phyloP scores from a whole-genome alignment of 1,140 invertebrate genomes.

The Drosophila athabasca region DNA sequence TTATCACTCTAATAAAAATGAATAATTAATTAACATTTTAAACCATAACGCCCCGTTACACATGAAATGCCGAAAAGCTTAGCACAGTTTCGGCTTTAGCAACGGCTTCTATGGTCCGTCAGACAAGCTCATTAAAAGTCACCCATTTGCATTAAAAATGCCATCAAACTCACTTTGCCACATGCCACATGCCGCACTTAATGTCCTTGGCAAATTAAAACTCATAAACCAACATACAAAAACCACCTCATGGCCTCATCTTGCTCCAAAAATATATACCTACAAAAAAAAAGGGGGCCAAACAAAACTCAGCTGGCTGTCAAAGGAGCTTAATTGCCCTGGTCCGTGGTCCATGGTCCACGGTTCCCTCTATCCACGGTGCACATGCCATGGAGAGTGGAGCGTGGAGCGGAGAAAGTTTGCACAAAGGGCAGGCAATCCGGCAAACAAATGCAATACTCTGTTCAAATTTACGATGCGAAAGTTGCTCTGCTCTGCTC shows the following conservation, averaged over 20 bases:
- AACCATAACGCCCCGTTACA: conserved; percentile 8
- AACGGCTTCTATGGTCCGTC: conserved; percentile 12
- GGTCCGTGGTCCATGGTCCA: conserved; percentile 7
- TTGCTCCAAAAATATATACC: neutral
- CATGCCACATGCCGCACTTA: conserved; percentile 36
- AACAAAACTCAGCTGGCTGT: conserved; percentile 51
- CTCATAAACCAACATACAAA: conserved; percentile 51
- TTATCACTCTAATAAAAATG: conserved; percentile 9
- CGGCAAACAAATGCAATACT: conserved; percentile 48
- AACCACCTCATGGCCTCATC: conserved; percentile 14
- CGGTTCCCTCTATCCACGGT: neutral
- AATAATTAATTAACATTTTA: conserved; percentile 39
- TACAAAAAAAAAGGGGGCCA: conserved; percentile 30
- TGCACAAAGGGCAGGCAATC: conserved; percentile 61
- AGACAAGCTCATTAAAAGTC: conserved; percentile 54
- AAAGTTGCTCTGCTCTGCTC: conserved; percentile 62
- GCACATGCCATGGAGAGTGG: conserved; percentile 20
- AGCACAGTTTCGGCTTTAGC: neutral
- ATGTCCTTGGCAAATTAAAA: conserved; percentile 67
- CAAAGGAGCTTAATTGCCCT: conserved; percentile 69
- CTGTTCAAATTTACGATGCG: conserved; percentile 72
- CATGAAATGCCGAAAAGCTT: conserved; percentile 8
- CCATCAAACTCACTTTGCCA: conserved; percentile 56
- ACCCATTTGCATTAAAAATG: conserved; percentile 55
- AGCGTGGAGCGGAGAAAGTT: conserved; percentile 34